These are phyloP conservation scores for Drosophila tani DNA, from an alignment of 1,140 invertebrate species.

Conservation along the genomic window DNA sequence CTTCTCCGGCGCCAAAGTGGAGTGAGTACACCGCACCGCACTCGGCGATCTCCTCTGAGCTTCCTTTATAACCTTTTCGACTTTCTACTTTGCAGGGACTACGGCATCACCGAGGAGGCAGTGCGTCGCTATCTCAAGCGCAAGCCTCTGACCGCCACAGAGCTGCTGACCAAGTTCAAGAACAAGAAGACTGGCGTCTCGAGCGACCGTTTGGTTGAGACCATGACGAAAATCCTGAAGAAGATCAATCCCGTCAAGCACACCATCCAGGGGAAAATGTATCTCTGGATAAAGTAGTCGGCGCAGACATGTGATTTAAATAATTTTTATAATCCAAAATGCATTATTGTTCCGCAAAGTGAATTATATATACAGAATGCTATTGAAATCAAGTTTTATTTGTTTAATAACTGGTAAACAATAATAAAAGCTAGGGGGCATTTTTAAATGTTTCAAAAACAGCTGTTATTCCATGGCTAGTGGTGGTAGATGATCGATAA, in stretches of 20 bases:
- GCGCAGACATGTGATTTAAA: slow-evolving; percentile 26
- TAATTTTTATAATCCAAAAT: slow-evolving; percentile 12
- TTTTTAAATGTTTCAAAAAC: not conserved
- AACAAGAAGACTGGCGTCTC: slow-evolving; percentile 96
- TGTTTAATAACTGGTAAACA: too few species aligned
- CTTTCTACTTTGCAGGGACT: slow-evolving; percentile 88
- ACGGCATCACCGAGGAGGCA: slow-evolving; percentile 97
- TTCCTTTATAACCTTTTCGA: not conserved
- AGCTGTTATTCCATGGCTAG: not conserved
- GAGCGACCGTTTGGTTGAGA: slow-evolving; percentile 95
- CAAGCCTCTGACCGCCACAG: slow-evolving; percentile 98
- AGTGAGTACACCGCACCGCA: slow-evolving; percentile 66
- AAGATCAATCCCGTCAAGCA: slow-evolving; percentile 97
- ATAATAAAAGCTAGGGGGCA: too few species aligned
- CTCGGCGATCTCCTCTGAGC: not conserved
- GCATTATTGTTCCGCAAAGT: slow-evolving; percentile 5
- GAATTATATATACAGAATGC: not conserved
- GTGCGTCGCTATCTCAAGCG: slow-evolving; percentile 96
- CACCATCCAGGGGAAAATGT: slow-evolving; percentile 97
- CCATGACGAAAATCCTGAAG: slow-evolving; percentile 97
- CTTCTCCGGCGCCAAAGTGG: slow-evolving; percentile 78
- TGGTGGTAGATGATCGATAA: too few species aligned
- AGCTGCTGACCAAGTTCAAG: slow-evolving; percentile 97
- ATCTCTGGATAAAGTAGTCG: slow-evolving; percentile 87
- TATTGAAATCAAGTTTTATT: not conserved